A percentile compares a stretch with the other conserved stretches of the same genome.
These are phyloP conservation scores for Karalla daura DNA, from an alignment of 2,797 vertebrate genomes.

Conservation along the genomic window DNA sequence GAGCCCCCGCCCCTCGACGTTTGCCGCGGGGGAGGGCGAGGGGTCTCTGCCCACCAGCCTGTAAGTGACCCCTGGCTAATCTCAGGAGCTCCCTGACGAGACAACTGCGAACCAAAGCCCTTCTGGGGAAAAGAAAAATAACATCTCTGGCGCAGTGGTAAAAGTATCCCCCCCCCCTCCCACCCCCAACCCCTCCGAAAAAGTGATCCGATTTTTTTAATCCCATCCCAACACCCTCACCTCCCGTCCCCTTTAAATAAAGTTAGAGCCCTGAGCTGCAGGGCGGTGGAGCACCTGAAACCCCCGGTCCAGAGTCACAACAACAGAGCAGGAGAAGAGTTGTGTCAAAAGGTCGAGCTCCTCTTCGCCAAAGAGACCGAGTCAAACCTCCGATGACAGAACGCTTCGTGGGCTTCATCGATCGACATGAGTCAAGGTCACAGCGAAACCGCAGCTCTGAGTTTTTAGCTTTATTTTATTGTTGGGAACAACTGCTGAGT, in stretches of 20 bases:
- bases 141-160: conserved; percentile 53
- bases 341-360: conserved; percentile 34
- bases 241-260: background rate
- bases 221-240: conserved; percentile 14
- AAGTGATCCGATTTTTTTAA: conserved; percentile 37
- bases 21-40: conserved; percentile 64
- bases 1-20: conserved; percentile 38
- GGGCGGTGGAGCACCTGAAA: conserved; percentile 14
- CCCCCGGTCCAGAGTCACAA: conserved; percentile 31
- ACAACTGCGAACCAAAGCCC: conserved; percentile 69
- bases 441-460: conserved; percentile 33
- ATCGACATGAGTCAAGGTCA: conserved; percentile 44
- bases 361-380: conserved; percentile 4
- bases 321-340: conserved; percentile 1
- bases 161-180: conserved; percentile 40
- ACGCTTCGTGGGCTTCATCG: conserved; percentile 34
- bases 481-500: no score
- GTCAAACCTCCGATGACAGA: conserved; percentile 40
- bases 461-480: background rate
- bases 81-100: conserved; percentile 63
- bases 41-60: conserved; percentile 82
- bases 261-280: conserved; percentile 20
- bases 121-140: conserved; percentile 49
- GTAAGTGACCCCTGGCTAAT: conserved; percentile 64
- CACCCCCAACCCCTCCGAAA: no score